Evolutionary conservation across 2,888 invertebrate species (phyloP), one percentile per base, ranked within the genome.

Genomic region (Oligia fasciuncula): DNA sequence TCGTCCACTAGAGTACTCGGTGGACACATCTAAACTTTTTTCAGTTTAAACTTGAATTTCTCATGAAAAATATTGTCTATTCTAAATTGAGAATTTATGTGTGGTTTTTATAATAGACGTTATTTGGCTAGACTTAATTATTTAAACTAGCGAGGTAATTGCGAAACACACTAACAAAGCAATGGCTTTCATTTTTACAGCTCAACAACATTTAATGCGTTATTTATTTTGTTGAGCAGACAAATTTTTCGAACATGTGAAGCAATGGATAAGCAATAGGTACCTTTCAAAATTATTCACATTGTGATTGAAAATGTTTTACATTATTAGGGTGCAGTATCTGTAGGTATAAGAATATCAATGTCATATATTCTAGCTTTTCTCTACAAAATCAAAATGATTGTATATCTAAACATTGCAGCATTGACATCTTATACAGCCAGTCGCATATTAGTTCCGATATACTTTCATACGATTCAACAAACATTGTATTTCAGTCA

Each of bases 401-500:
- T 11, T n/a, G 4, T 40, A 29, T 17, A 8, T 19, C 4, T 65
- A 77, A 65, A 35, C 8, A 19, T 46, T 46, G 46, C 46, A 46
- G 46, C 13, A 13, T 17, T 43, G 2, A 43, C 5, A 63, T 43
- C 23, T 13, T 14, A 57, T 9, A 29, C 40, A 73, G 13, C 19
- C 43, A 29, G 13, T 46, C 17, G 17, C 11, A 46, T 57, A 49
- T 8, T 35, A 49, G 2, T 60, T 49, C 19, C 13, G 13, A 19
- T 76, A 49, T 3, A 66, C 14, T 46, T 19, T n/a, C 9, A 51
- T 14, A 68, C 46, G 19, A 65, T 43, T 17, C 54, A 73, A 62
- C 14, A 66, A 0, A 60, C 6, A 68, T 72, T 63, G 43, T 77
- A 51, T 72, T 72, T 60, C 63, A 68, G 35, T 40, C 57, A 79